Evolutionary conservation across 2,113 vertebrate species (phyloP).

Genomic region (Oncorhynchus kisutch): DNA sequence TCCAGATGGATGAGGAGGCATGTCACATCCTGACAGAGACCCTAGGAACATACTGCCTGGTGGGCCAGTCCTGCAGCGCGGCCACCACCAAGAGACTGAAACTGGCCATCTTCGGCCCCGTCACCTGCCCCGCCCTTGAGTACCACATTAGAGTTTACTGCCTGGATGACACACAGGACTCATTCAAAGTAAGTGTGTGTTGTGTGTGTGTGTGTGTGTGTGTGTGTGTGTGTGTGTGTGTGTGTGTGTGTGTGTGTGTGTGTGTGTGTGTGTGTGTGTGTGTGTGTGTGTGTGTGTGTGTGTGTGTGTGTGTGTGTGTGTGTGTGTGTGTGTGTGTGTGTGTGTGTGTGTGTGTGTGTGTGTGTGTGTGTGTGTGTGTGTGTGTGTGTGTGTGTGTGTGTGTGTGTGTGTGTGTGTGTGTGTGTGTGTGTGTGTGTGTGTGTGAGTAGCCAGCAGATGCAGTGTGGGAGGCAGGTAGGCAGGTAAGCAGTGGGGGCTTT

Average conservation of each 20-base stretch:
- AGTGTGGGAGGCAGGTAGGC: conserved; percentile 59
- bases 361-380: no score
- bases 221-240: neutral
- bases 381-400: conserved; percentile 21
- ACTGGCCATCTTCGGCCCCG: conserved; percentile 90
- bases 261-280: no score
- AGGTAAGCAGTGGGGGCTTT: conserved; percentile 44
- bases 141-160: conserved; percentile 96
- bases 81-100: conserved; percentile 91
- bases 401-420: conserved; percentile 23
- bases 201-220: neutral
- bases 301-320: neutral
- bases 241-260: conserved; percentile 1
- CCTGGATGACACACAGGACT: conserved; percentile 92
- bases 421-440: neutral
- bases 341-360: neutral
- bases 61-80: conserved; percentile 89
- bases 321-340: neutral
- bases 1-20: conserved; percentile 91
- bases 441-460: conserved; percentile 56
- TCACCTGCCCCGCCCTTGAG: conserved; percentile 88
- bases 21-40: conserved; percentile 96
- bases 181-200: conserved; percentile 81
- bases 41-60: conserved; percentile 87
- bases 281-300: conserved; percentile 9